These are phyloP conservation scores for Glossosoma conforme DNA, from an alignment of 1,140 invertebrate species.

Conservation along the genomic window DNA sequence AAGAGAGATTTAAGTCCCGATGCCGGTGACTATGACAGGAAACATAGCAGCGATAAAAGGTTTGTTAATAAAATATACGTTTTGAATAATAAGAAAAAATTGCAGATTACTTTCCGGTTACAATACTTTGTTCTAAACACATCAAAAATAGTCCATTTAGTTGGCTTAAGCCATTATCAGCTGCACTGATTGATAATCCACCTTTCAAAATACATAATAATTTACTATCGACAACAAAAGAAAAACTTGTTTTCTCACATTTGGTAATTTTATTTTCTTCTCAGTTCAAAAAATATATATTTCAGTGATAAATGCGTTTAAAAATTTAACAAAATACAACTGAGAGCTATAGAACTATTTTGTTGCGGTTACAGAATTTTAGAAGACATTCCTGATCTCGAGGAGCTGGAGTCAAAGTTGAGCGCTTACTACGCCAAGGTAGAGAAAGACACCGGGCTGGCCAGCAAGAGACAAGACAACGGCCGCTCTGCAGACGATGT, in stretches of 20 bases:
- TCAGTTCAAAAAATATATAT: too few species aligned
- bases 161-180: too few species aligned
- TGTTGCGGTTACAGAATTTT: slow-evolving; percentile 48
- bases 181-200: too few species aligned
- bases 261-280: slow-evolving; percentile 7
- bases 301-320: not conserved
- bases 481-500: slow-evolving; percentile 34
- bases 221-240: too few species aligned
- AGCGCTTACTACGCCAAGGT: slow-evolving; percentile 73
- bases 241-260: not conserved
- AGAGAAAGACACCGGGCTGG: slow-evolving; percentile 60
- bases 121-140: too few species aligned
- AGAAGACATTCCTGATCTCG: slow-evolving; percentile 63
- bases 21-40: slow-evolving; percentile 54
- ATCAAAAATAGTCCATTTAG: too few species aligned
- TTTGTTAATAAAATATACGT: too few species aligned
- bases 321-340: too few species aligned
- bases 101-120: too few species aligned
- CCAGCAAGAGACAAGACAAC: slow-evolving; percentile 43
- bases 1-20: slow-evolving; percentile 52
- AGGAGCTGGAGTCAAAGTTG: slow-evolving; percentile 71
- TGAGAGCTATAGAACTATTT: too few species aligned
- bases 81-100: too few species aligned
- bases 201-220: too few species aligned
- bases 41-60: slow-evolving; percentile 53